Evolutionary conservation across 1,140 invertebrate species (phyloP), one percentile per base, ranked within the genome.

Genomic region (Helicoverpa armigera): DNA sequence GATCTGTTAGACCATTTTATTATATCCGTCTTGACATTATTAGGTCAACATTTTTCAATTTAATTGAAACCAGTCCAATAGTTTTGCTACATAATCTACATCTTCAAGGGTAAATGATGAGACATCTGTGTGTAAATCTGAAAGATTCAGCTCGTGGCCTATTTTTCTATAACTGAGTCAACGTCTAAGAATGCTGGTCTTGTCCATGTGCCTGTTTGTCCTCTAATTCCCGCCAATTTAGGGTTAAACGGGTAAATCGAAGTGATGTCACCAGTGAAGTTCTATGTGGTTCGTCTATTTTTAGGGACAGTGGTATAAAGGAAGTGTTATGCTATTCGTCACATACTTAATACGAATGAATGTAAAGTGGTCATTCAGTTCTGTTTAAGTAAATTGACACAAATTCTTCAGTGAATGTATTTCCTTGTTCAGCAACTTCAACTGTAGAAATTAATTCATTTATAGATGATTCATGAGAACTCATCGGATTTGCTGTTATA

Each of bases 211-310:
- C 35, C 77, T 69, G 65, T 79, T 79, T 70, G 43, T 72, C 65
- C 43, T 53, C 9, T 56, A 79, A 72, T 79, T 73, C 48, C 43
- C 65, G 54, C 13, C 78, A 80, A 80, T 73, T 80, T 73, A 80
- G 53, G 53, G 48, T 72, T 63, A 80, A 80, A 80, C 58, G 67
- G 78, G 48, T 58, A 63, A 73, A 79, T 79, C 75, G 16, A 13
- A 63, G 54, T 80, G 78, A 80, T 80, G 69, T 80, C 78, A 80
- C 50, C 50, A 51, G 13, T 29, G 7, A 72, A 54, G 53, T 53
- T 65, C 18, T 29, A 67, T 77, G 58, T 63, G 16, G 13, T 23
- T n/a, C 7, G 12, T 29, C 75, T 77, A 77, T 77, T 77, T 63
- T 54, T 77, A 77, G 50, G 50, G 50, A 31, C 75, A 53, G 14